phyloP scores from a whole-genome alignment of 37 sponge, comb jelly and placozoan genomes.

The Lycopodina hypogea region DNA sequence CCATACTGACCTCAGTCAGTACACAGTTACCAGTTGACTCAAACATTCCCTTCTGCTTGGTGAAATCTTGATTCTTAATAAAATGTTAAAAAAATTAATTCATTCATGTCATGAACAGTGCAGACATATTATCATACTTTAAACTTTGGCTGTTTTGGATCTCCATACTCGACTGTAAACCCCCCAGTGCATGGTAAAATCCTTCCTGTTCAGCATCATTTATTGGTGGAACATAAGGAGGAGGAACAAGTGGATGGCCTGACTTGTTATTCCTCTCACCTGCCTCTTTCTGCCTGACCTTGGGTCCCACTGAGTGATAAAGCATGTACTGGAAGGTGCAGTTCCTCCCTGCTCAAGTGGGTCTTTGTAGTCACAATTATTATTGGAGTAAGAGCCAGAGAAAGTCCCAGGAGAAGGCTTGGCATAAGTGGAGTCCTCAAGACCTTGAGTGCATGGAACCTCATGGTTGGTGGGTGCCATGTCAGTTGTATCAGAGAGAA shows the following conservation, averaged over 20 bases:
- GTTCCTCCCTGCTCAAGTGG: not conserved
- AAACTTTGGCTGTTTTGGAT: conserved; percentile 2
- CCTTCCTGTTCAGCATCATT: not conserved
- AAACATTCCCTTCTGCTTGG: not conserved
- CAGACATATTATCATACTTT: not conserved
- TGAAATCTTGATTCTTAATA: not conserved
- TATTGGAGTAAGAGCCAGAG: not conserved
- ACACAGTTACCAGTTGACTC: not conserved
- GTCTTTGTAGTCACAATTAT: not conserved
- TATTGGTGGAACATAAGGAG: not conserved
- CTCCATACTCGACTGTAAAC: not conserved
- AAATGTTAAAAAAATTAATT: not conserved
- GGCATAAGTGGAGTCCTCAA: conserved; percentile 12
- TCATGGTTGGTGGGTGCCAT: not conserved
- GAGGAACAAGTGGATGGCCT: not conserved
- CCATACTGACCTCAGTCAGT: not conserved
- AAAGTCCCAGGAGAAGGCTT: conserved; percentile 3
- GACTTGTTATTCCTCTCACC: too few species aligned
- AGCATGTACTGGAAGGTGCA: not conserved
- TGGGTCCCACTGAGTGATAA: conserved; percentile 3
- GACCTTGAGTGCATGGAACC: not conserved
- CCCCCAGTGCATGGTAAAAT: not conserved
- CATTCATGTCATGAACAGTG: too few species aligned
- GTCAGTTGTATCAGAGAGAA: not conserved
- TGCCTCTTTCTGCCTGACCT: not conserved